Conservation (phyloP, 1,140 invertebrate species). For the Polyergus mexicanus region DNA sequence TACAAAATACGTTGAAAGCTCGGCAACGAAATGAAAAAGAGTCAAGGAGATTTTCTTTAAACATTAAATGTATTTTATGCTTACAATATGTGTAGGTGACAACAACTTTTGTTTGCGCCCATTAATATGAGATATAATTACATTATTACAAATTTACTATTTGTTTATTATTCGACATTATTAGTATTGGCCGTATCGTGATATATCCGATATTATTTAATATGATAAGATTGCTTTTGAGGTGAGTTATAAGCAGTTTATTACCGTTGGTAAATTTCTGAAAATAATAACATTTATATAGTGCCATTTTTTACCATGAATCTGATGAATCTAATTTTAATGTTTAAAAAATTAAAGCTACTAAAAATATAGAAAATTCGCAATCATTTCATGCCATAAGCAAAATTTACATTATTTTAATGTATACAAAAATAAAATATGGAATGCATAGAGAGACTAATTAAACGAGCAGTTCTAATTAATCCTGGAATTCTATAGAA, state of each 20-base stretch:
- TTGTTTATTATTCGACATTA: not conserved
- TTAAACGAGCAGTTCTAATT: slow-evolving; percentile 29
- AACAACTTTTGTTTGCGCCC: slow-evolving; percentile 16
- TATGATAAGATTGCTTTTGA: slow-evolving; percentile 47
- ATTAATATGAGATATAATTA: slow-evolving; percentile 39
- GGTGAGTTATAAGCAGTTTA: slow-evolving; percentile 2
- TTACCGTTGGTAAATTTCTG: slow-evolving; percentile 8
- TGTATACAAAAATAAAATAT: not conserved
- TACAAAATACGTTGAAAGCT: slow-evolving; percentile 20
- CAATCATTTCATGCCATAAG: not conserved
- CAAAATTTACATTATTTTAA: not conserved
- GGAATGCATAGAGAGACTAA: not conserved
- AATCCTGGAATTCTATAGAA: not conserved
- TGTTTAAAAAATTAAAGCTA: slow-evolving; percentile 20
- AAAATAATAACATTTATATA: not conserved
- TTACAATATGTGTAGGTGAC: not conserved
- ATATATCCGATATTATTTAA: slow-evolving; percentile 10
- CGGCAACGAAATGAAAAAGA: not conserved
- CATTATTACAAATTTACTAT: slow-evolving; percentile 3
- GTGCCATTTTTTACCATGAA: slow-evolving; percentile 34
- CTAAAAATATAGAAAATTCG: slow-evolving; percentile 16
- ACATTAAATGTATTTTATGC: not conserved
- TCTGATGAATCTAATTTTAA: slow-evolving; percentile 15
- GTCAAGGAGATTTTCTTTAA: slow-evolving; percentile 34
- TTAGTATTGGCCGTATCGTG: not conserved